Base-by-base conservation (phyloP, 1,140 invertebrate species). In the Drosophila asahinai region DNA sequence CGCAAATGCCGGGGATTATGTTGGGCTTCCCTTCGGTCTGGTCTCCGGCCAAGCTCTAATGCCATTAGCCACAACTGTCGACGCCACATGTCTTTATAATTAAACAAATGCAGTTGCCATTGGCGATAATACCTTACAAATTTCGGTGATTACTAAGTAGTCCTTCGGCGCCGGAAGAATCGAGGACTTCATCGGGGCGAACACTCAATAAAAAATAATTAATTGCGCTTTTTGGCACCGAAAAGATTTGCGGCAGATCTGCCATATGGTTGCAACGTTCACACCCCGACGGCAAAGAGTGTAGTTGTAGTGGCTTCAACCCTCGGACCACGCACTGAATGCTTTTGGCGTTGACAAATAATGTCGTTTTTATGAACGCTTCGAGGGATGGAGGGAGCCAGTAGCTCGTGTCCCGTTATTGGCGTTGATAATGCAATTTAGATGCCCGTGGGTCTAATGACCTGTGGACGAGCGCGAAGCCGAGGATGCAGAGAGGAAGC, bases 311-410 rank as follows among this genome's bases (percentile, higher is more conserved):
- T 51, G 72, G 54, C 71, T 58, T 25, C 48, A 42, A 62, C 65
- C 58, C 77, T 22, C 12, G 49, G 30, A 40, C 54, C 42, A 22
- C 54, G 45, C 22, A 40, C 17, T 59, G 51, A 62, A 59, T 55
- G 86, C 75, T 71, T 64, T 75, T 90, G 86, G 81, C 89, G 89
- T 91, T 91, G 89, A 91, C 89, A 91, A 91, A 91, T 91, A 91
- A 91, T 91, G 79, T 65, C 67, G 78, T 82, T 91, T 91, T 87
- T 80, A 91, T 91, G 64, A 84, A 67, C 33, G 40, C 51, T 43
- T 17, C 47, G 42, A 22, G 54, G n/a, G 14, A 5, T 9, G 52
- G 48, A 19, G 40, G 38, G 22, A 22, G 42, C 48, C 49, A 63
- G 47, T 45, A 65, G 72, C 57, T 65, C 74, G 38, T 43, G 74